A percentile compares a stretch with the other conserved stretches of the same genome.
phyloP scores from a whole-genome alignment of 2,888 invertebrate genomes.

The Clivina fossor region DNA sequence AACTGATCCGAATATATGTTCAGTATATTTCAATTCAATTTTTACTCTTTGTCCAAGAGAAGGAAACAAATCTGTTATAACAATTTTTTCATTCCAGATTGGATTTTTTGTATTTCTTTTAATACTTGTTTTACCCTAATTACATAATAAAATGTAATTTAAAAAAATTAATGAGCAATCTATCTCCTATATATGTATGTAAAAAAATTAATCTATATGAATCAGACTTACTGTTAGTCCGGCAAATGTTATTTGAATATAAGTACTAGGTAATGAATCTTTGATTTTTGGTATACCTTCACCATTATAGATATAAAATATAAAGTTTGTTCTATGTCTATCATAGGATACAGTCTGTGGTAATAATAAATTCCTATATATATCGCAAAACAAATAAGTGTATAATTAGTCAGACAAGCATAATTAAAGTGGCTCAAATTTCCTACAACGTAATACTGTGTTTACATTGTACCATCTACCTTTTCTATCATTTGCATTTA shows the following conservation, averaged over 20 bases:
- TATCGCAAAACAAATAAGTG: constrained; percentile 26
- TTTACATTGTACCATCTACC: too few species aligned
- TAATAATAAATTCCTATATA: constrained; percentile 65
- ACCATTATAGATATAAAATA: constrained; percentile 60
- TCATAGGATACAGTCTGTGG: constrained; percentile 58
- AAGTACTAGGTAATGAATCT: constrained; percentile 50
- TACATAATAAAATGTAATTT: too few species aligned
- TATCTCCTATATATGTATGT: too few species aligned
- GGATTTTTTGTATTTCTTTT: constrained; percentile 65
- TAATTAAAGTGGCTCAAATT: too few species aligned
- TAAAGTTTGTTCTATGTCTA: constrained; percentile 58
- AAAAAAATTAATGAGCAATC: too few species aligned
- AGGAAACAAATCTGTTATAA: constrained; percentile 80
- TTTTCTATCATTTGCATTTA: too few species aligned
- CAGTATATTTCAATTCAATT: constrained; percentile 61
- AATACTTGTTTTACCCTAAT: constrained; percentile 60
- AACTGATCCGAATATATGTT: constrained; percentile 57
- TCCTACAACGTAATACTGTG: too few species aligned
- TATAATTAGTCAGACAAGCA: constrained; percentile 22
- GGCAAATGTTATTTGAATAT: constrained; percentile 64
- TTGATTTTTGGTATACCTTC: constrained; percentile 45
- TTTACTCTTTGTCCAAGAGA: constrained; percentile 73
- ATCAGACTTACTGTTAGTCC: constrained; percentile 60
- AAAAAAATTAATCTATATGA: too few species aligned
- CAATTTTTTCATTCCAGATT: constrained; percentile 74